Evolutionary conservation across 1,140 invertebrate genomes (phyloP).

Genomic region (Caenorhabditis latens): DNA sequence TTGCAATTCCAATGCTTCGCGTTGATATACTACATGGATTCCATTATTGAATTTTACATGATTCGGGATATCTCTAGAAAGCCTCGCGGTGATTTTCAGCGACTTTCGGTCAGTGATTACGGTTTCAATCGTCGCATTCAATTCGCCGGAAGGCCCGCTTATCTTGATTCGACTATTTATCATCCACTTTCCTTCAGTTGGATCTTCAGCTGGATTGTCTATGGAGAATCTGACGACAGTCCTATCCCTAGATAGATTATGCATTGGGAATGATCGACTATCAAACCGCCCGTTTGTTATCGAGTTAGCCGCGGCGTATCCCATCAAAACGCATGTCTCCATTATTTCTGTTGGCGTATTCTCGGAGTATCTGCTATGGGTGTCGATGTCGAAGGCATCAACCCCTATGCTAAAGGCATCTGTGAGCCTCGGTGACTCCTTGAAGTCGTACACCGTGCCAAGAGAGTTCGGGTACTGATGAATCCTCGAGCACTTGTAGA

Average conservation of each 20-base stretch:
- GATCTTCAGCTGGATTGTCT: neutral
- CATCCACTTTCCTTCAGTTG: neutral
- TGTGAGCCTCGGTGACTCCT: neutral
- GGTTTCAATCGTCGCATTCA: neutral
- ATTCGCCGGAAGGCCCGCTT: neutral
- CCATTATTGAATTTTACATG: neutral
- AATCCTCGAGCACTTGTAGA: neutral
- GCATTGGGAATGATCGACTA: neutral
- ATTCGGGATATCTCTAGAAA: neutral
- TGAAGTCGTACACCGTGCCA: neutral
- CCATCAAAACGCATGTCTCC: neutral
- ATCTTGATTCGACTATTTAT: neutral
- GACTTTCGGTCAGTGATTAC: neutral
- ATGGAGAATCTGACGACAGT: neutral
- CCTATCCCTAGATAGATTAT: neutral
- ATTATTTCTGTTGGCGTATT: neutral
- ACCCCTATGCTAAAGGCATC: neutral
- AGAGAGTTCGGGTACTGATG: neutral
- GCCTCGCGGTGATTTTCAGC: neutral
- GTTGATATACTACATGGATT: too few species aligned
- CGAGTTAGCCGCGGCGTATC: neutral
- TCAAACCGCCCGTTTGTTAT: neutral
- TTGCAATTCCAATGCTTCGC: too few species aligned
- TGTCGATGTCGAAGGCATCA: neutral
- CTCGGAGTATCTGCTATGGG: too few species aligned